Percentiles rank a stretch among this genome's conserved stretches.
Evolutionary conservation across 2,113 vertebrate species (phyloP).

Genomic region (Gallinago jamesoni): DNA sequence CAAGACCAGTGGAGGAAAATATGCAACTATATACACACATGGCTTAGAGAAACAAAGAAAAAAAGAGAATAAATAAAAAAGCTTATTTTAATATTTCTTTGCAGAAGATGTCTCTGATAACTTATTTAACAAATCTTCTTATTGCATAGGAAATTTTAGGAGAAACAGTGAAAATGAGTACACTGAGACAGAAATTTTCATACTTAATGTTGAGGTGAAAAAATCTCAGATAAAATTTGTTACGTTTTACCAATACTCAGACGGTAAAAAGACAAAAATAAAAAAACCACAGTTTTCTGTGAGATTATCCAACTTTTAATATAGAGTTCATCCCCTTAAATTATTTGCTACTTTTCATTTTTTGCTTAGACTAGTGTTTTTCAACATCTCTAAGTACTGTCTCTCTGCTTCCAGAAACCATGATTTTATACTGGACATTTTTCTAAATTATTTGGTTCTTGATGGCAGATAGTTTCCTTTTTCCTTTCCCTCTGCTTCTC

Average conservation of each 20-base stretch:
- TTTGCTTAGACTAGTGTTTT: background rate
- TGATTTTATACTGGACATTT: background rate
- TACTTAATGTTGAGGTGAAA: background rate
- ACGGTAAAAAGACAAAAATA: background rate
- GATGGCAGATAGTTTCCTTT: background rate
- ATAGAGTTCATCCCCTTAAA: background rate
- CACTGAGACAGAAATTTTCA: background rate
- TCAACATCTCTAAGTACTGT: background rate
- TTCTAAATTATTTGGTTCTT: background rate
- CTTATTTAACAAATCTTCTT: background rate
- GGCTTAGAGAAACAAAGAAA: background rate
- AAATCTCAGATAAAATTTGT: background rate
- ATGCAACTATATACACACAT: background rate
- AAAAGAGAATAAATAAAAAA: background rate
- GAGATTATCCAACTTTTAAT: background rate
- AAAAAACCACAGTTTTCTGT: background rate
- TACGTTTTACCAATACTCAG: background rate
- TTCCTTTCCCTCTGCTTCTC: background rate
- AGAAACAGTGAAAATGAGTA: background rate
- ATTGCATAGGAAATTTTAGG: background rate
- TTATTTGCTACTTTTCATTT: background rate
- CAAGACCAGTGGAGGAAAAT: background rate
- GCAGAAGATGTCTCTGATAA: background rate
- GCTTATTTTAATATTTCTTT: background rate
- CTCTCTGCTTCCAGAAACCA: background rate